Evolutionary conservation across 1,140 invertebrate species (phyloP).

Genomic region (Drosophila mojavensis): DNA sequence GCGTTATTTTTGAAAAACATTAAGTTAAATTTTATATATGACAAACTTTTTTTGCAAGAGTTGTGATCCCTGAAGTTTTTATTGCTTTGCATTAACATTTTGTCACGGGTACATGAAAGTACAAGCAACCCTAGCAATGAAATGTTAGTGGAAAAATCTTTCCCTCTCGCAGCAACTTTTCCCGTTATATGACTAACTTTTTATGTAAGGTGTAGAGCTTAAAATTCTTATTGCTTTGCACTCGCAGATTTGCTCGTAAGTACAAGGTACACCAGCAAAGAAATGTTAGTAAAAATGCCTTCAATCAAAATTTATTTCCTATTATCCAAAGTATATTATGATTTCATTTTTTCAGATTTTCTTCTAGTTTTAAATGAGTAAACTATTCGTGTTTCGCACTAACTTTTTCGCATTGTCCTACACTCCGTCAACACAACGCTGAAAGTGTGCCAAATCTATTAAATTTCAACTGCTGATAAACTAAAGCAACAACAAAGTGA

Average conservation of each 20-base stretch:
- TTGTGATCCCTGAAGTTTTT: no score
- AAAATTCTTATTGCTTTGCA: no score
- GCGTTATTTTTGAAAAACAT: not conserved
- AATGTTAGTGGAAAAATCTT: no score
- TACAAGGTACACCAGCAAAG: no score
- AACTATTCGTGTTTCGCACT: constrained; percentile 1
- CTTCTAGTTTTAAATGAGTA: not conserved
- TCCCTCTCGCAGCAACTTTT: no score
- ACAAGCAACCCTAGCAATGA: no score
- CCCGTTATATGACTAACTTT: no score
- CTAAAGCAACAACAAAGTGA: constrained; percentile 42
- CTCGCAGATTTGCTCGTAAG: no score
- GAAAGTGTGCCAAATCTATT: constrained; percentile 82
- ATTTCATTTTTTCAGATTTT: not conserved
- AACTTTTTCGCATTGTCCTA: constrained; percentile 57
- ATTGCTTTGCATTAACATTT: constrained; percentile 12
- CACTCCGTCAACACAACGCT: constrained; percentile 46
- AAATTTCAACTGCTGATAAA: constrained; percentile 80
- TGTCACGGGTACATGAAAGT: no score
- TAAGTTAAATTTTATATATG: no score
- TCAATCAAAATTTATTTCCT: not conserved
- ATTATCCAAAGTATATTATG: not conserved
- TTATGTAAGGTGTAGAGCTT: no score
- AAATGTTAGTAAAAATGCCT: not conserved
- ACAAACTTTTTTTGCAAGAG: no score